Base-by-base conservation (phyloP, 92 coral and sea anemone species). In the Pocillopora meandrina region DNA sequence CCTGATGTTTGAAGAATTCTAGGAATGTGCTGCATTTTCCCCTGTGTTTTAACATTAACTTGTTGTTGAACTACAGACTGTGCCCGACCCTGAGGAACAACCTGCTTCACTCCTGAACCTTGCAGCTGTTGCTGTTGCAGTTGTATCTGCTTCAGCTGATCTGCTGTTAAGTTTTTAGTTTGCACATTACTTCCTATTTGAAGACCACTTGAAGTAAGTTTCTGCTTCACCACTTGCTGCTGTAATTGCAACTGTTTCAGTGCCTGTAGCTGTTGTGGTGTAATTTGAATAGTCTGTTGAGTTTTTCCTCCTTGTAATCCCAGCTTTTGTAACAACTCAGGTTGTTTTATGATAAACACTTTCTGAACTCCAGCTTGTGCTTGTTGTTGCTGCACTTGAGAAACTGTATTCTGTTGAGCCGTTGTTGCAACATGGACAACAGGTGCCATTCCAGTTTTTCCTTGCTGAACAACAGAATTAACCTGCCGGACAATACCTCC, bases 281-380 rank as follows among this genome's bases (percentile, higher is more conserved):
- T 89, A 33, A 96, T 96, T 83, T 95, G 99, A 76, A 95, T 91
- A 26, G 98, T 92, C 75, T 96, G 98, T 47, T 95, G 95, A 61
- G 98, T 85, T 71, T 94, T 95, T 12, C 84, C 77, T 58, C 98
- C 95, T 68, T 94, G 98, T 71, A 87, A 67, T 5, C 92, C 93
- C 42, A 94, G 90, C 74, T 92, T 94, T 76, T 94, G 98, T 49
- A 90, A 76, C 12, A 94, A 70, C 67, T 91, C 94, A 31, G 99
- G 94, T 66, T 96, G 98, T 79, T 95, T 95, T 61, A 96, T 95
- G 67, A 96, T 96, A 67, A 96, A 86, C 9, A 96, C 99, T 81
- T 95, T 96, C 73, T 96, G 99, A 23, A 90, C 91, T 18, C 92
- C 92, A 19, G 90, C 80, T 12, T 81, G 87, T 21, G 82, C 71